These are phyloP conservation scores for Ptycholaimellus sp. DNA, from an alignment of 2,888 invertebrate species.

Conservation along the genomic window DNA sequence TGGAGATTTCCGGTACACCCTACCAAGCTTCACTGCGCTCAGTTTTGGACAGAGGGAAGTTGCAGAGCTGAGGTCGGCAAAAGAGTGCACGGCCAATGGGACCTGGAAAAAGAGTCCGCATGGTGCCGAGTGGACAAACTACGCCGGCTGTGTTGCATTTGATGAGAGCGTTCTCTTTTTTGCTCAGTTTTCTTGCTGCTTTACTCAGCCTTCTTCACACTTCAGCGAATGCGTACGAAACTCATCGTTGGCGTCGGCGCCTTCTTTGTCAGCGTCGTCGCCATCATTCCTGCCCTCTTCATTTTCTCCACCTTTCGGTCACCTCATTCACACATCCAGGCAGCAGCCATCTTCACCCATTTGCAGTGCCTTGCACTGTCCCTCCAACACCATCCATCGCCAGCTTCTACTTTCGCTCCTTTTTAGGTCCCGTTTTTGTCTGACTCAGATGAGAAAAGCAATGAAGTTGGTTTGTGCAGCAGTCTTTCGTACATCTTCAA, in stretches of 20 bases:
- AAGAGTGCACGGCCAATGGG: slow-evolving; percentile 11
- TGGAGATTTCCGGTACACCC: too few species aligned
- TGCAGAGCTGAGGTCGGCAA: too few species aligned
- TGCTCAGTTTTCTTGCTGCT: background rate
- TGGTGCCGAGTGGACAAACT: slow-evolving; percentile 12
- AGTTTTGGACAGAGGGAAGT: too few species aligned
- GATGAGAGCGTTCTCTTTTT: background rate
- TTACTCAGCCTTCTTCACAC: too few species aligned
- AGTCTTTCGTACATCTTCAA: slow-evolving; percentile 16
- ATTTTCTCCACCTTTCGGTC: slow-evolving; percentile 8
- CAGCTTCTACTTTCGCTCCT: slow-evolving; percentile 19
- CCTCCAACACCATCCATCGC: slow-evolving; percentile 11
- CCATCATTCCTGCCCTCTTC: slow-evolving; percentile 16
- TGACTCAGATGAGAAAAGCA: too few species aligned
- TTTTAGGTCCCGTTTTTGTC: too few species aligned
- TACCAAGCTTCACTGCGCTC: too few species aligned
- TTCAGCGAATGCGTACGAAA: slow-evolving; percentile 10
- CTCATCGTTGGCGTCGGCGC: slow-evolving; percentile 14
- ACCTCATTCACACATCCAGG: background rate
- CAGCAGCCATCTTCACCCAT: background rate
- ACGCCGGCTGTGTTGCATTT: slow-evolving; percentile 9
- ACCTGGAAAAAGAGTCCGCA: slow-evolving; percentile 6
- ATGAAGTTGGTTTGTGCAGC: too few species aligned
- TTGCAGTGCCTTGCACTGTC: background rate
- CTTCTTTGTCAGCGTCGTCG: slow-evolving; percentile 13